Evolutionary conservation across 2,797 vertebrate genomes (phyloP).

Genomic region (Galaxias olidus): DNA sequence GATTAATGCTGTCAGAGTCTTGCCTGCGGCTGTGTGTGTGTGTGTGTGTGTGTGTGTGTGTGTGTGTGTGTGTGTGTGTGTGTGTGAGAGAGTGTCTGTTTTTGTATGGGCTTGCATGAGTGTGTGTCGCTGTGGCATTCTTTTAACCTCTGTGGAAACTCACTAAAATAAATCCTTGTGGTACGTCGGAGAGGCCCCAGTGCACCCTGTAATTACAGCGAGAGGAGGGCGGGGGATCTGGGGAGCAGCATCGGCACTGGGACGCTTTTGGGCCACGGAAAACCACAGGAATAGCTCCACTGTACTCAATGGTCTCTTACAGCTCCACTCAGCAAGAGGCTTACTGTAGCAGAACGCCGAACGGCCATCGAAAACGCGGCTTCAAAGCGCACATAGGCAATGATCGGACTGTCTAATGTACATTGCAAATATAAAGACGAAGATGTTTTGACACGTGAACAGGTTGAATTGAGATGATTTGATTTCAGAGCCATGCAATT

Average conservation of each 20-base stretch:
- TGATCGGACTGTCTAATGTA: neutral
- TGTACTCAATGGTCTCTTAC: slow-evolving; percentile 58
- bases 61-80: slow-evolving; percentile 12
- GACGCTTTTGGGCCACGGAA: slow-evolving; percentile 66
- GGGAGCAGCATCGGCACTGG: slow-evolving; percentile 59
- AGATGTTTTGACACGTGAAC: too few relatives aligned
- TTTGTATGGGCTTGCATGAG: slow-evolving; percentile 31
- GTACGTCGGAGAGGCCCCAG: slow-evolving; percentile 80
- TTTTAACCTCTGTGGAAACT: slow-evolving; percentile 84
- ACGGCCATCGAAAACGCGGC: slow-evolving; percentile 25
- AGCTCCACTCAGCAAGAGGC: slow-evolving; percentile 42
- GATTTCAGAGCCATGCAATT: too few relatives aligned
- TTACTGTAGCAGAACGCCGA: slow-evolving; percentile 47
- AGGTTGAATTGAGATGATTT: too few relatives aligned
- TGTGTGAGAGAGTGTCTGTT: slow-evolving; percentile 15
- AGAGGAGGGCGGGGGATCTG: slow-evolving; percentile 61
- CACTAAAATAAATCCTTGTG: slow-evolving; percentile 82
- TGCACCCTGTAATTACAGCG: slow-evolving; percentile 79
- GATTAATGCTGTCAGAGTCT: slow-evolving; percentile 67
- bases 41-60: slow-evolving; percentile 13
- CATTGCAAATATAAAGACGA: neutral
- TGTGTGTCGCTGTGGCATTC: slow-evolving; percentile 71
- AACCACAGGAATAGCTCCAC: slow-evolving; percentile 62
- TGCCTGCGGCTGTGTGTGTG: slow-evolving; percentile 39
- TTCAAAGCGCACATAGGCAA: too few relatives aligned